Percentiles rank a stretch among this genome's conserved stretches.
Evolutionary conservation across 2,888 invertebrate genomes (phyloP).

Genomic region (Hermaeophaga mercurialis): DNA sequence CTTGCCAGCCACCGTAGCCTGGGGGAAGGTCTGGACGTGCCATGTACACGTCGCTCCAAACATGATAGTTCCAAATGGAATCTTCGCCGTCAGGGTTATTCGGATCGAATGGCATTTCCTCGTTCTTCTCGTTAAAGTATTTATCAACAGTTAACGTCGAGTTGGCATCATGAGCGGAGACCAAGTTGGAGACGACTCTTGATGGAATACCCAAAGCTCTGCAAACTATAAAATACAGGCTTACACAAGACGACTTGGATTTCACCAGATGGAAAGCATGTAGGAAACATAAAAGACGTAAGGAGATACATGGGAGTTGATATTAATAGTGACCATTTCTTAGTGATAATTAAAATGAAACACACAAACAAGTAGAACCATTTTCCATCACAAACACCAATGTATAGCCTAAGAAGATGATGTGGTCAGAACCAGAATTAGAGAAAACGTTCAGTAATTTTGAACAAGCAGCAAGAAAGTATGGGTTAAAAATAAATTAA

Average conservation of each 20-base stretch:
- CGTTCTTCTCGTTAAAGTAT: slow-evolving; percentile 71
- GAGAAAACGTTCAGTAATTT: too few relatives aligned
- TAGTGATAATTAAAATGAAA: too few relatives aligned
- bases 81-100: slow-evolving; percentile 71
- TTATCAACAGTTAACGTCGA: slow-evolving; percentile 78
- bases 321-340: too few relatives aligned
- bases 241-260: too few relatives aligned
- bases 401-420: too few relatives aligned
- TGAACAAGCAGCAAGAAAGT: too few relatives aligned
- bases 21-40: slow-evolving; percentile 75
- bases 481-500: too few relatives aligned
- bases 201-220: slow-evolving; percentile 81
- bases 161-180: slow-evolving; percentile 86
- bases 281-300: not conserved
- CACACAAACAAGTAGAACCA: too few relatives aligned
- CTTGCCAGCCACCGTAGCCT: slow-evolving; percentile 90
- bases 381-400: too few relatives aligned
- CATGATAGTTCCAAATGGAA: slow-evolving; percentile 88
- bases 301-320: too few relatives aligned
- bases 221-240: slow-evolving; percentile 71
- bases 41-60: slow-evolving; percentile 91
- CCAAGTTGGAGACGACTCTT: slow-evolving; percentile 80
- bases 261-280: too few relatives aligned
- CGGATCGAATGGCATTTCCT: slow-evolving; percentile 69
- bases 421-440: too few relatives aligned